A percentile compares a stretch with the other conserved stretches of the same genome.
These are phyloP conservation scores for Hippopotamus amphibius DNA, from an alignment of 2,113 vertebrate species.

Conservation along the genomic window DNA sequence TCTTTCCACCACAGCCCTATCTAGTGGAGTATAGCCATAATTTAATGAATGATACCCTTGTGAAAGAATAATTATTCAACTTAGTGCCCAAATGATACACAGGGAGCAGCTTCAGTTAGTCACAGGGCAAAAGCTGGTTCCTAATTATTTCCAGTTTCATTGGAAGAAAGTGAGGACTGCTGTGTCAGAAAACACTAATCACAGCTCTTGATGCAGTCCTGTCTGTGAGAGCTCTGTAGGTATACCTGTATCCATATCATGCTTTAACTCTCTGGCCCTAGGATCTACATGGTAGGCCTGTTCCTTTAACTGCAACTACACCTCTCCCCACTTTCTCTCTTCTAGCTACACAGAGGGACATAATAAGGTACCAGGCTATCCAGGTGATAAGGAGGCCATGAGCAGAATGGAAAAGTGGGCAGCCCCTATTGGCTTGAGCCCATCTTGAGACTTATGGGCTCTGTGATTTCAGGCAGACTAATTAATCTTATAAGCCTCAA, in stretches of 20 bases:
- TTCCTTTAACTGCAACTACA: not conserved
- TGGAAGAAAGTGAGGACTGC: not conserved
- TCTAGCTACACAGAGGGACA: not conserved
- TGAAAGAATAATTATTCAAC: not conserved
- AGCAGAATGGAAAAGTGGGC: not conserved
- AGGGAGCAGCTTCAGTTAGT: not conserved
- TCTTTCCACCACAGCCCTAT: not conserved
- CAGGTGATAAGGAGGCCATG: not conserved
- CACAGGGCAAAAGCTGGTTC: not conserved
- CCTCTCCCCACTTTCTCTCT: not conserved
- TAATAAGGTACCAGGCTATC: not conserved
- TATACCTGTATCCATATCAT: fast-evolving
- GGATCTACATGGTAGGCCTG: no score
- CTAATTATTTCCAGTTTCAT: not conserved
- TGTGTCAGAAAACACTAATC: not conserved
- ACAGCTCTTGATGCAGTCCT: not conserved
- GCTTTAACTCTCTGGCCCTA: fast-evolving
- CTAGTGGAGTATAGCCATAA: not conserved
- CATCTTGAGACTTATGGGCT: not conserved
- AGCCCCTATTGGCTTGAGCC: not conserved
- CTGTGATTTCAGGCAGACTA: not conserved
- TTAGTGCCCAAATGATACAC: not conserved
- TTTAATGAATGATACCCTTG: not conserved
- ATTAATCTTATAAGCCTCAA: not conserved
- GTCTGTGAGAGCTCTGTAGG: not conserved